Evolutionary conservation across 2,797 vertebrate species (phyloP), one percentile per base, ranked within the genome.

Genomic region (Choloepus didactylus): DNA sequence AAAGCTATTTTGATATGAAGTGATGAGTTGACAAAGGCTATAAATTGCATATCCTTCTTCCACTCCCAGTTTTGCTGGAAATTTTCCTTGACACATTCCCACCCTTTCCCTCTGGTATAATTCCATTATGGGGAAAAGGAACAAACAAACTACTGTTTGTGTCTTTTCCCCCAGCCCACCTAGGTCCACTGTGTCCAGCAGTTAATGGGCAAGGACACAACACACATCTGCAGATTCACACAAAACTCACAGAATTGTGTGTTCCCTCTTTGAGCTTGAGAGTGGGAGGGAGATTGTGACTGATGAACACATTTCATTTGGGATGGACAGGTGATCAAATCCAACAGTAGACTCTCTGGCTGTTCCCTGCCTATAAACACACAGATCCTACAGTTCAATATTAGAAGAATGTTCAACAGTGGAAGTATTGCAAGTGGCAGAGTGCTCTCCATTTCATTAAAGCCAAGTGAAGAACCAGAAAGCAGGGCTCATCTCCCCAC

Each of bases 31-130:
- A 86, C 46, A 18, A 60, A 44, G 25, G 2, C 18, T 96, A 95
- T 97, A 95, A 96, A 97, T 94, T 96, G 64, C 93, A 93, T 38
- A 35, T 41, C 35, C 82, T 81, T 73, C 93, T 66, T 4, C 0
- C 64, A 82, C 76, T 82, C 73, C 87, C 83, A 88, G 12, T 9
- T 84, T 51, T 93, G 62, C 29, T 86, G 38, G 41, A 76, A 93
- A 49, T 5, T 25, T 41, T 72, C 81, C 77, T 54, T 69, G 35
- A 35, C 35, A 62, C 5, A 35, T 21, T 76, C 3, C 35, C 35
- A 35, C 35, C 56, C 86, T 29, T 56, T 75, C 6, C 10, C 23
- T 49, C 9, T 56, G 38, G n/a, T 38, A 38, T 51, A 21, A 14
- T 46, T 7, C 14, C 9, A 46, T 75, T 41, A n/a, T 10, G 5